Evolutionary conservation across 2,797 vertebrate species (phyloP).

Genomic region (Melopsittacus undulatus): DNA sequence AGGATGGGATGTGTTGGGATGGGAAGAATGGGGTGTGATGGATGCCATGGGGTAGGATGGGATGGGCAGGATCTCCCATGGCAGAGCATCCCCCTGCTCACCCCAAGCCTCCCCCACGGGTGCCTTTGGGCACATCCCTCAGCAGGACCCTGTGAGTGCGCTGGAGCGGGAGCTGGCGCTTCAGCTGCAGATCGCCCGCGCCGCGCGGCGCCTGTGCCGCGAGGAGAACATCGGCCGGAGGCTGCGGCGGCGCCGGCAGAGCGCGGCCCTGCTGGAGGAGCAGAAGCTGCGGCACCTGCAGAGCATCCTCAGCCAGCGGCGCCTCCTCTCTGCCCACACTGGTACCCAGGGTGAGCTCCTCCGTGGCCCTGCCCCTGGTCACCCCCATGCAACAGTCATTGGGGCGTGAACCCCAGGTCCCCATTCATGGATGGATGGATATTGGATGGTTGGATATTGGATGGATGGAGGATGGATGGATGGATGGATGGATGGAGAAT

Average conservation of each 20-base stretch:
- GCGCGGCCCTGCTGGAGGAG: slow-evolving; percentile 82
- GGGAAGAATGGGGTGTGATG: too few species aligned
- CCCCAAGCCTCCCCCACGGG: not conserved
- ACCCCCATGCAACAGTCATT: fast-evolving
- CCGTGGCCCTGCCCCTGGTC: fast-evolving
- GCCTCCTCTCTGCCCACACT: not conserved
- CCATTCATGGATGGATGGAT: too few species aligned
- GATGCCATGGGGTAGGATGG: too few species aligned
- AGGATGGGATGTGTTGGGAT: too few species aligned
- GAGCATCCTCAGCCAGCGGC: slow-evolving; percentile 78
- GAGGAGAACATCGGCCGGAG: slow-evolving; percentile 85
- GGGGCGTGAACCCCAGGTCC: too few species aligned
- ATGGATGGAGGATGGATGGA: too few species aligned
- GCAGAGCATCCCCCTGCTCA: not conserved
- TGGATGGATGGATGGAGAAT: too few species aligned
- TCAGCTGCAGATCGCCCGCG: slow-evolving; percentile 90
- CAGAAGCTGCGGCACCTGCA: slow-evolving; percentile 86
- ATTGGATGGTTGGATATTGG: too few species aligned
- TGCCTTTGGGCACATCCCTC: too few species aligned
- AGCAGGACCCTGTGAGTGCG: slow-evolving; percentile 85
- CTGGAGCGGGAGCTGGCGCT: slow-evolving; percentile 86
- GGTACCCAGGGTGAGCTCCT: slow-evolving; percentile 39
- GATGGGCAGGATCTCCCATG: not conserved
- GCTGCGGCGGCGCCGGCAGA: slow-evolving; percentile 82
- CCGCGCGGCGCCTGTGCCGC: slow-evolving; percentile 80